Percentiles rank a stretch among this genome's conserved stretches.
Conservation (phyloP, 1,140 invertebrate species). For the Diprion similis region DNA sequence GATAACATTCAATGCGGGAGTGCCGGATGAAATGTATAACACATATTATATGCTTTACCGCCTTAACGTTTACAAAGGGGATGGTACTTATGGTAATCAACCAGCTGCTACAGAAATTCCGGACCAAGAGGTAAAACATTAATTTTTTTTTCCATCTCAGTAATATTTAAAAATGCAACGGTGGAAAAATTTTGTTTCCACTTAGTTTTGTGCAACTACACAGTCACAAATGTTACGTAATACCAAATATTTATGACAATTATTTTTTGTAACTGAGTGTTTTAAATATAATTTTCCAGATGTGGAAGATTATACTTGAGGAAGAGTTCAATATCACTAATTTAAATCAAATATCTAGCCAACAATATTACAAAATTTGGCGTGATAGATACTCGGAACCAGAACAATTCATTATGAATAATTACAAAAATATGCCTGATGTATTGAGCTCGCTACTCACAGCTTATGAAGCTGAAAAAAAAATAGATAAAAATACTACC, state of each 20-base stretch:
- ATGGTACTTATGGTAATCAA: constrained; percentile 49
- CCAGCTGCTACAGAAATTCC: constrained; percentile 46
- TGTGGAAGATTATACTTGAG: constrained; percentile 55
- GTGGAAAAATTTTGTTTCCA: too few species aligned
- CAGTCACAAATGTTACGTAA: constrained; percentile 6
- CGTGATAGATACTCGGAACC: constrained; percentile 52
- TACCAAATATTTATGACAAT: constrained; percentile 19
- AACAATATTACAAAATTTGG: constrained; percentile 59
- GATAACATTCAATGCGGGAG: constrained; percentile 57
- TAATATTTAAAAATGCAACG: neutral
- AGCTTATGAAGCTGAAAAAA: neutral
- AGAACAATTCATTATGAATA: constrained; percentile 45
- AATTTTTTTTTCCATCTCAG: constrained; percentile 18
- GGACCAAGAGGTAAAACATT: constrained; percentile 24
- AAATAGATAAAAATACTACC: constrained; percentile 2
- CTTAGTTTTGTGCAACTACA: too few species aligned
- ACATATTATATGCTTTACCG: constrained; percentile 60
- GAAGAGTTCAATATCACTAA: constrained; percentile 56
- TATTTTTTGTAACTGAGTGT: constrained; percentile 17
- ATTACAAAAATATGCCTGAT: constrained; percentile 32
- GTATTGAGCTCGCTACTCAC: neutral
- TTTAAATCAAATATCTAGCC: constrained; percentile 48
- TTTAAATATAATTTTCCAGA: constrained; percentile 36
- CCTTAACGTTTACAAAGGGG: constrained; percentile 47
- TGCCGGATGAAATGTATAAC: constrained; percentile 58